Percentiles rank a stretch among this genome's conserved stretches.
Conservation (phyloP, 2,113 vertebrate genomes). For the Ailuropoda melanoleuca region DNA sequence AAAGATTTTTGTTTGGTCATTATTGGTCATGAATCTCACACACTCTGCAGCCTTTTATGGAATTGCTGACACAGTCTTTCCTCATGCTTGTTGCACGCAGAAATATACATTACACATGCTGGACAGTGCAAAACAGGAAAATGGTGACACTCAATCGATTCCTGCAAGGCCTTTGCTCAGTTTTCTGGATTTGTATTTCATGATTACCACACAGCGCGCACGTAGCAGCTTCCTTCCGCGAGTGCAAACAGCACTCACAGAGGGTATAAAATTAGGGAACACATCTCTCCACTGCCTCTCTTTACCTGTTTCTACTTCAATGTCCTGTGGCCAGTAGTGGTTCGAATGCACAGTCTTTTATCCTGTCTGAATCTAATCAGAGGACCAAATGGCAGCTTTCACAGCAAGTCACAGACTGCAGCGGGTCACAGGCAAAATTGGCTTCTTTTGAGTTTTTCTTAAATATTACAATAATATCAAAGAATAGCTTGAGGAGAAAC, state of each 20-base stretch:
- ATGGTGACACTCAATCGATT: neutral
- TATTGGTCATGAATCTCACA: conserved; percentile 24
- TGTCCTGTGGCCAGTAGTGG: neutral
- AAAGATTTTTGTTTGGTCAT: conserved; percentile 21
- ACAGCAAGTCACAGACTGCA: neutral
- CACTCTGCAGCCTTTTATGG: conserved; percentile 48
- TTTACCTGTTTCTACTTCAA: neutral
- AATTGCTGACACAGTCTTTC: neutral
- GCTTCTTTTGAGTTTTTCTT: neutral
- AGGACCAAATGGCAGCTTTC: neutral
- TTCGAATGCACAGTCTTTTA: neutral
- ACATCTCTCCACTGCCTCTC: neutral
- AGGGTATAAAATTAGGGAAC: neutral
- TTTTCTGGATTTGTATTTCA: neutral
- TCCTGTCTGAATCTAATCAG: neutral
- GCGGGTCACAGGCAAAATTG: neutral
- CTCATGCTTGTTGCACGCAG: neutral
- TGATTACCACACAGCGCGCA: neutral
- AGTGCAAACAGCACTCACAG: neutral
- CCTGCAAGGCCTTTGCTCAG: neutral
- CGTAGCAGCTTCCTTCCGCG: neutral
- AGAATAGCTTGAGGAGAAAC: neutral
- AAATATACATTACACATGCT: conserved; percentile 33
- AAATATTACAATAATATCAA: neutral
- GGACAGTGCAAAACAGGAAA: neutral